Evolutionary conservation across 2,888 invertebrate species (phyloP), one percentile per base, ranked within the genome.

Genomic region (Orgyia antiqua): DNA sequence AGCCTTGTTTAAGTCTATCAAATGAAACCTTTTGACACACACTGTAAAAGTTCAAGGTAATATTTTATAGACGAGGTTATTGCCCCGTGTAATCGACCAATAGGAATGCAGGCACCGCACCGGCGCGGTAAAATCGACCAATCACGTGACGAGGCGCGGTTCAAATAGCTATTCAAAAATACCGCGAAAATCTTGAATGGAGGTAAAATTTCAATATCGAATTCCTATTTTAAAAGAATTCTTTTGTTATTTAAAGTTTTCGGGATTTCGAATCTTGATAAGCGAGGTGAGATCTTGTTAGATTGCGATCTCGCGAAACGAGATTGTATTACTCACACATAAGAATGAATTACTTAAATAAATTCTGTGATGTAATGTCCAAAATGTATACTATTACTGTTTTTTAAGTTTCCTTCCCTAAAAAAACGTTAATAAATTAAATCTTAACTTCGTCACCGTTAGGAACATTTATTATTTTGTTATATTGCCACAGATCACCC

Each of bases 21-120:
- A 36, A 31, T 36, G 42, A 34, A 19, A 42, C 48, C 40, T 54
- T 45, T 37, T 40, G 39, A 40, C 34, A 35, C 26, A 35, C 26
- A 41, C 42, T 43, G 45, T 46, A 44, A 47, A 53, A 54, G 61
- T 63, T 71, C 68, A 69, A 67, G 67, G 65, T 53, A 33, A 57
- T 28, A 38, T 43, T 48, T 45, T 27, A 29, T 32, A 21, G 23
- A 28, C 45, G 53, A 64, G 68, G 58, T 66, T 43, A 43, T 47
- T 53, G 58, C 48, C 56, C 68, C 39, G 17, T 13, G 8, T 26
- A 24, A 37, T 41, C 45, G 29, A 47, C 70, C 70, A 70, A 70
- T 68, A 25, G 39, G 32, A 45, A 29, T 42, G 39, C 37, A 31
- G n/a, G 37, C 42, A 37, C 51, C 45, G 45, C 43, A 44, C 11